Evolutionary conservation across 1,140 invertebrate species (phyloP).

Genomic region (Magallana ariakensis): DNA sequence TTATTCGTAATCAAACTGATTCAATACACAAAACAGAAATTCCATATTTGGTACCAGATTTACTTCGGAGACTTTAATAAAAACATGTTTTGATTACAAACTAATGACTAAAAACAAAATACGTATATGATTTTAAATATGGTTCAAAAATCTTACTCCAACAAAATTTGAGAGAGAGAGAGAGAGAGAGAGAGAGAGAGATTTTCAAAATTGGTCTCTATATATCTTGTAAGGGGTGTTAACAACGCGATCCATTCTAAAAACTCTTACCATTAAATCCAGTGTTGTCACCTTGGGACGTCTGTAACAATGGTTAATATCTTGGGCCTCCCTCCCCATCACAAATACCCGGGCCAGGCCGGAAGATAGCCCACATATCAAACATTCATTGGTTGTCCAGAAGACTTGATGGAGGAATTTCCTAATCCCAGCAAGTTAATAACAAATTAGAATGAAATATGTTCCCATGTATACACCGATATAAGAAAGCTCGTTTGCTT

Average conservation of each 20-base stretch:
- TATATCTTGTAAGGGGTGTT: neutral
- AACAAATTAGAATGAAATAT: neutral
- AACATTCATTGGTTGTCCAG: constrained; percentile 26
- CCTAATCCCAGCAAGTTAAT: neutral
- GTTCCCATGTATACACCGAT: neutral
- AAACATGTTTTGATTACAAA: no score
- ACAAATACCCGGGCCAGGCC: constrained; percentile 1
- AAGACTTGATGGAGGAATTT: neutral
- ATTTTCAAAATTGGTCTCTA: neutral
- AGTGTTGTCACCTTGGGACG: neutral
- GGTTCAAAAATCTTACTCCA: no score
- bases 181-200: neutral
- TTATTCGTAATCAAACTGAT: no score
- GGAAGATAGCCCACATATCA: constrained; percentile 35
- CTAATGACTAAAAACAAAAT: no score
- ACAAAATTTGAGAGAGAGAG: neutral
- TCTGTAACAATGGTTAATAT: constrained; percentile 16
- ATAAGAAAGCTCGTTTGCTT: neutral
- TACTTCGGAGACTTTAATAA: no score
- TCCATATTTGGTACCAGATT: no score
- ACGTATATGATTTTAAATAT: no score
- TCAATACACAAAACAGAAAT: no score
- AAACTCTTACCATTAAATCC: constrained; percentile 33
- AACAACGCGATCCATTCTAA: neutral
- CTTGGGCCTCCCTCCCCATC: neutral